These are phyloP conservation scores for Platichthys stellatus DNA, from an alignment of 2,113 vertebrate species.

Conservation along the genomic window DNA sequence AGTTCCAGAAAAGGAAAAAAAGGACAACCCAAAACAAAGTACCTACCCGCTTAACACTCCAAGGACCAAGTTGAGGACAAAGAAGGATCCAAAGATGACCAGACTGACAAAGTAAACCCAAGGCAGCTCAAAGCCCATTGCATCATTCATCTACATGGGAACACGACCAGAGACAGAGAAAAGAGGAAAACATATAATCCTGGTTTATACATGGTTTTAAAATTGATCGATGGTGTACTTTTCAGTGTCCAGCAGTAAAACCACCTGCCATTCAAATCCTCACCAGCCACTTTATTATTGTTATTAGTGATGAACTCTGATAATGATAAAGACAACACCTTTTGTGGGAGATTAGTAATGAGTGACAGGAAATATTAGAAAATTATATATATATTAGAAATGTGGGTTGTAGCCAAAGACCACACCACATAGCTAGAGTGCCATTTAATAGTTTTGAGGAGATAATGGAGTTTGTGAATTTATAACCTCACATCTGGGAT, in stretches of 20 bases:
- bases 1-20: no score
- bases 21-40: not conserved
- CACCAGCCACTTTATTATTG: no score
- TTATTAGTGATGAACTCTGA: no score
- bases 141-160: constrained; percentile 95
- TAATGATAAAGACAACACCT: no score
- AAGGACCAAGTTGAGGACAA: constrained; percentile 99
- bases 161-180: constrained; percentile 11
- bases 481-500: not conserved
- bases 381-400: constrained; percentile 1
- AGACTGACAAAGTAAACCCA: constrained; percentile 99
- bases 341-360: constrained; percentile 6
- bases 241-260: not conserved
- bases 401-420: not conserved
- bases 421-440: no score
- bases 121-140: constrained; percentile 99
- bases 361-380: not conserved
- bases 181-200: not conserved
- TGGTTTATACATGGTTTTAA: not conserved
- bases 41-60: constrained; percentile 99
- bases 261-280: not conserved
- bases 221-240: no score
- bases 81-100: constrained; percentile 99
- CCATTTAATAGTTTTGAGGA: not conserved
- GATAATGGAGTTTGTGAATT: not conserved